phyloP scores from a whole-genome alignment of 2,113 vertebrate species.

The Rattus rattus region DNA sequence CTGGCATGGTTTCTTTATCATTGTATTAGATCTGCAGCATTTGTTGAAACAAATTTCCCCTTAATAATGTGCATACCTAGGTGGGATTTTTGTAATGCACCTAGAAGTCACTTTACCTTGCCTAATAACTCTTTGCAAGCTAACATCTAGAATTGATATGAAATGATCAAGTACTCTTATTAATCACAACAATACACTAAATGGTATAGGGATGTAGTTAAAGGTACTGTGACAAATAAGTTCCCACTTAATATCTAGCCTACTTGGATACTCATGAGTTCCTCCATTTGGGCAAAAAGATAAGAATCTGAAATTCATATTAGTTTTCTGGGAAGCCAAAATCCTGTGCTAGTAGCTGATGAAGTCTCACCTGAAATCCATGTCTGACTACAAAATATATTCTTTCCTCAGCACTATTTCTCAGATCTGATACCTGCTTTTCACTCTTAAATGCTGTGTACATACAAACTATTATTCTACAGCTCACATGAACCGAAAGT shows the following conservation, averaged over 20 bases:
- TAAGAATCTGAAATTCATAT: constrained; percentile 22
- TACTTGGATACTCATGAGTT: not conserved
- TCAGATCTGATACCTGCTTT: not conserved
- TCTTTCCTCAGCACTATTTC: not conserved
- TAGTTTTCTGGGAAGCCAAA: not conserved
- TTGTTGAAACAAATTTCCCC: not conserved
- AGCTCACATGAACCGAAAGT: not conserved
- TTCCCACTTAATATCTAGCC: not conserved
- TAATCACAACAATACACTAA: not conserved
- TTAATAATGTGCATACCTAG: not conserved
- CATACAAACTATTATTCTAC: constrained; percentile 9
- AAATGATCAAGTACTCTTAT: not conserved
- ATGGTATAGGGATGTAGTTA: not conserved
- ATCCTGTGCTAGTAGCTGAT: not conserved
- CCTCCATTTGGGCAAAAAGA: not conserved
- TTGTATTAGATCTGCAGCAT: not conserved
- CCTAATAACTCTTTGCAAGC: not conserved
- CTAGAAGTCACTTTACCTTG: not conserved
- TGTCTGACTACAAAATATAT: not conserved
- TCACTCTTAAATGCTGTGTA: not conserved
- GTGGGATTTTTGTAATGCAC: not conserved
- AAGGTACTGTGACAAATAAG: not conserved
- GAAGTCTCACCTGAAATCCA: not conserved
- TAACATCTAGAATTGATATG: not conserved
- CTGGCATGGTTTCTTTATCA: not conserved